These are phyloP conservation scores for Gorsachius goisagi DNA, from an alignment of 2,113 vertebrate species.

Conservation along the genomic window DNA sequence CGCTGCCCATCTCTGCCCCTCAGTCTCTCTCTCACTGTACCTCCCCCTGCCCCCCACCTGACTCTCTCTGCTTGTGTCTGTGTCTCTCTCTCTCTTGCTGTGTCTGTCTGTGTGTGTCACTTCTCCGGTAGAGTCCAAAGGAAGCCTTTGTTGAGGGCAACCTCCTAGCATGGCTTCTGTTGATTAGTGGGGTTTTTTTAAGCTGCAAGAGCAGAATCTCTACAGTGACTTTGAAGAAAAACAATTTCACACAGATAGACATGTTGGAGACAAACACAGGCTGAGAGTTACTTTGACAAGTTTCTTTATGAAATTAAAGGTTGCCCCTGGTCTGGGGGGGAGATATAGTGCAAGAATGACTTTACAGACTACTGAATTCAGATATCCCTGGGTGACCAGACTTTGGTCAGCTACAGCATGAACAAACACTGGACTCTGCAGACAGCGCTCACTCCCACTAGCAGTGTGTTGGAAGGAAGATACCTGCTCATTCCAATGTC, in stretches of 20 bases:
- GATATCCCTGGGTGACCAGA: conserved; percentile 26
- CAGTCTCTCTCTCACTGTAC: too few relatives aligned
- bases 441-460: background rate
- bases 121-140: accelerated
- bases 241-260: background rate
- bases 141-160: background rate
- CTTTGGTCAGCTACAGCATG: conserved; percentile 42
- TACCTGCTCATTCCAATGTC: too few relatives aligned
- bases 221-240: background rate
- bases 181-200: accelerated
- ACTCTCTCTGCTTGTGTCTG: too few relatives aligned
- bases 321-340: conserved; percentile 51
- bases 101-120: too few relatives aligned
- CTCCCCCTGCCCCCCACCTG: too few relatives aligned
- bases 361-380: conserved; percentile 69
- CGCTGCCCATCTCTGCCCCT: too few relatives aligned
- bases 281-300: conserved; percentile 60
- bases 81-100: too few relatives aligned
- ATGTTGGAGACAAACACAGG: conserved; percentile 36
- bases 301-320: conserved; percentile 82
- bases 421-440: background rate
- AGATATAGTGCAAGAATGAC: conserved; percentile 71
- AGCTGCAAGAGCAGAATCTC: background rate
- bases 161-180: background rate
- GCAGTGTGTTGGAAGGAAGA: background rate